A percentile compares a stretch with the other conserved stretches of the same genome.
phyloP scores from a whole-genome alignment of 2,113 vertebrate species.

The Phodopus roborovskii region DNA sequence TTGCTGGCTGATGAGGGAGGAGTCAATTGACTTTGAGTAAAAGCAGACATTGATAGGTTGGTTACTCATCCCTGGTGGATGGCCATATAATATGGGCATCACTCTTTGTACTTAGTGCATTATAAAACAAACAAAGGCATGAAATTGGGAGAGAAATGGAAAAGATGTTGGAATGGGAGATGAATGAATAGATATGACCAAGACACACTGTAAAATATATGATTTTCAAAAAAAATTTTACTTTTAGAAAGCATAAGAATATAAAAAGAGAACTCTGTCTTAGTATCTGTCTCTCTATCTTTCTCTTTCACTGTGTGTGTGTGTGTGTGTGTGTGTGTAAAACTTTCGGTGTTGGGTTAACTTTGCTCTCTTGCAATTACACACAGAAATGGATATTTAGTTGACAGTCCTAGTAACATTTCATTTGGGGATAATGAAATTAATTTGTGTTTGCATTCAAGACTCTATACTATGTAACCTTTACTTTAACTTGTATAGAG shows the following conservation, averaged over 20 bases:
- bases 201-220: not conserved
- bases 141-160: not conserved
- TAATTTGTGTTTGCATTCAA: constrained; percentile 63
- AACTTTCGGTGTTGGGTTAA: not conserved
- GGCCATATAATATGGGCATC: not conserved
- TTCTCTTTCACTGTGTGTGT: not conserved
- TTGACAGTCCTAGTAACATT: constrained; percentile 48
- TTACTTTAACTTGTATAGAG: constrained; percentile 54
- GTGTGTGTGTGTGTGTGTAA: not conserved
- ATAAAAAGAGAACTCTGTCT: not conserved
- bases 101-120: not conserved
- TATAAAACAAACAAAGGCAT: not conserved
- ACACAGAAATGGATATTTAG: constrained; percentile 36
- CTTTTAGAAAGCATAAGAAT: not conserved
- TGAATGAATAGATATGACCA: not conserved
- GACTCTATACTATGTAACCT: constrained; percentile 38
- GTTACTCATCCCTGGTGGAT: not conserved
- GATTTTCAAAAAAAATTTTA: not conserved
- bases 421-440: constrained; percentile 61
- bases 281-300: not conserved
- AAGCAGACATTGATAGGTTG: not conserved
- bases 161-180: not conserved
- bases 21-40: too few species aligned
- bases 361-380: constrained; percentile 40
- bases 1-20: not conserved